These are phyloP conservation scores for Pseudomyrmex flavicornis DNA, from an alignment of 1,140 invertebrate species.

Conservation along the genomic window DNA sequence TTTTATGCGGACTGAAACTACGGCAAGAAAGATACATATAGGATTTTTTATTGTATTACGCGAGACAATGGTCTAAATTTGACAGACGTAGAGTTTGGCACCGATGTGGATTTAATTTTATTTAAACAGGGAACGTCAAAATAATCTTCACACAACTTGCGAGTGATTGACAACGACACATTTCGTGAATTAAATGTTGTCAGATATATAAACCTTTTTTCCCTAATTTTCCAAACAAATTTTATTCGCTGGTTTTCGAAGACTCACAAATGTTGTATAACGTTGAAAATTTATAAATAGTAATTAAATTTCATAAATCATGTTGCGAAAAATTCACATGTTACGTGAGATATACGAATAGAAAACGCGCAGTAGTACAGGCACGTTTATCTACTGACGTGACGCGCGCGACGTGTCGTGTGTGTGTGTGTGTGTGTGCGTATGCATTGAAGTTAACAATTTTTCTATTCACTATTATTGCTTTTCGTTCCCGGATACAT, in stretches of 20 bases:
- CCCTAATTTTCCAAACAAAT: too few species aligned
- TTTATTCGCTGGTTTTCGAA: background rate
- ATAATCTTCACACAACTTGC: background rate
- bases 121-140: background rate
- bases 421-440: background rate
- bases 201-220: too few species aligned
- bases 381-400: background rate
- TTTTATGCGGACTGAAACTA: background rate
- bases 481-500: constrained; percentile 4
- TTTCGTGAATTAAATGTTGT: background rate
- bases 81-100: background rate
- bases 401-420: background rate
- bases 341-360: background rate
- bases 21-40: background rate
- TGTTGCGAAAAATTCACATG: background rate
- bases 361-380: background rate
- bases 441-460: background rate
- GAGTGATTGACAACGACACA: constrained; percentile 3
- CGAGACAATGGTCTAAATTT: background rate
- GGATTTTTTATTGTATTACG: too few species aligned
- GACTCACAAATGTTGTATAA: background rate
- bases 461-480: constrained; percentile 21
- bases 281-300: background rate
- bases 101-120: background rate
- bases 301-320: constrained; percentile 16